Base-by-base conservation (phyloP, 2,888 invertebrate species). In the Hyposoter didymator region DNA sequence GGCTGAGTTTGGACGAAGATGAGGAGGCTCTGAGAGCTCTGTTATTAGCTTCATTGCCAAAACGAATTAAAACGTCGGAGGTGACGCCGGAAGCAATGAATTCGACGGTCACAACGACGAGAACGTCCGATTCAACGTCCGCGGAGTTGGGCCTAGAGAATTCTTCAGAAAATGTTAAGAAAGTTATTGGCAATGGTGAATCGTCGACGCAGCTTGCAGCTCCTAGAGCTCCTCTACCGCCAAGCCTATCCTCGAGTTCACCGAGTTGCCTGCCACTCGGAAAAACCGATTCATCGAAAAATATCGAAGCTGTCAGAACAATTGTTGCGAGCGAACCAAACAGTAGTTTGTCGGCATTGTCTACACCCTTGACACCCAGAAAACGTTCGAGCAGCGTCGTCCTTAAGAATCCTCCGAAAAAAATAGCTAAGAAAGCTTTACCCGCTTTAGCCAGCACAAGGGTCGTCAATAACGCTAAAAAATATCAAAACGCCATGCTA, bases 1-100 rank as follows among this genome's bases (percentile, higher is more conserved):
- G 92, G 80, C 85, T 88, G 47, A 94, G 93, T 59, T 39, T 92
- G 4, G 94, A 94, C 0, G 94, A 94, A n/a, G 94, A 94, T 69
- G 94, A 93, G 66, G 91, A 93, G 67, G 90, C 88, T n/a, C 88
- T 94, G 4, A 87, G 94, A 62, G 92, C 91, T 28, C 88, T 91
- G 84, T 78, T 93, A 32, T 74, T 94, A 12, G 94, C 93, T 22
- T 93, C 93, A 14, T 82, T 94, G 39, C 90, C 91, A 1, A 93
- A 92, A 83, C 87, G 92, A 47, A 28, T 78, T 17, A 87, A 86
- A 70, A 19, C 52, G 7, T 67, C 39, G 8, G 87, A 86, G 49
- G 39, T 10, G 8, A 55, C 55, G 17, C 70, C 69, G n/a, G 39
- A 49, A 67, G 28, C 79, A 22, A 22, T 22, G 32, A 84, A 83